Percentiles rank a stretch among this genome's conserved stretches.
Conservation (phyloP, 2,888 invertebrate genomes). For the Sarcophaga caerulescens region DNA sequence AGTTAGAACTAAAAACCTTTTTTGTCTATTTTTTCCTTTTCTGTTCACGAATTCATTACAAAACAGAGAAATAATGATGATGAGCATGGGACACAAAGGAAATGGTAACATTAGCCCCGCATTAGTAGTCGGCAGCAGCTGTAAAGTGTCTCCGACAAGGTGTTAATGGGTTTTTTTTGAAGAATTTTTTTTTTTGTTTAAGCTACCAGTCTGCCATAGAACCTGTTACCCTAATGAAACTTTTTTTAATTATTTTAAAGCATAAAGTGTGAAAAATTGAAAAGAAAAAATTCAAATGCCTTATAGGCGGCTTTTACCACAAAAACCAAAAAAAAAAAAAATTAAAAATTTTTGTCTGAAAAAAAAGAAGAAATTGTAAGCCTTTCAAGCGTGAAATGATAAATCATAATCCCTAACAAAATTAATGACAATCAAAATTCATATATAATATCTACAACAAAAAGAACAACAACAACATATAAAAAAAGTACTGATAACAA, state of each 20-base stretch:
- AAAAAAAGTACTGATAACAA: not conserved
- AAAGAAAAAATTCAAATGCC: conserved; percentile 13
- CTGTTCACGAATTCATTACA: not conserved
- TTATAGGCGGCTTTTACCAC: not conserved
- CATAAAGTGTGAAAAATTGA: conserved; percentile 47
- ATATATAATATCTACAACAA: not conserved
- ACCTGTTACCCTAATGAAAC: conserved; percentile 69
- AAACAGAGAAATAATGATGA: not conserved
- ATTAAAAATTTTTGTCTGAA: conserved; percentile 2
- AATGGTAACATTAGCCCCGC: conserved; percentile 20
- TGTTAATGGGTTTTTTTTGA: conserved; percentile 73
- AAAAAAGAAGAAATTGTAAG: not conserved
- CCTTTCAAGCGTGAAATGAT: conserved; percentile 49
- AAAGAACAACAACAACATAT: not conserved
- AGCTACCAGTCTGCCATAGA: not conserved
- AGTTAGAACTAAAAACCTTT: too few relatives aligned
- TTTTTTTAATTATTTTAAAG: conserved; percentile 31
- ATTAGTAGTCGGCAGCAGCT: not conserved
- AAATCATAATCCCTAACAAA: conserved; percentile 55
- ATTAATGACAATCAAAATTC: conserved; percentile 58
- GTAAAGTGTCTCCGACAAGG: conserved; percentile 66
- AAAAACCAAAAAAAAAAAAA: conserved; percentile 19
- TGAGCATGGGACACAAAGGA: conserved; percentile 33
- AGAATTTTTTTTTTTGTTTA: not conserved
- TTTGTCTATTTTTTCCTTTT: conserved; percentile 23